These are phyloP conservation scores for Dasyornis broadbenti DNA, from an alignment of 2,113 vertebrate species.

Conservation along the genomic window DNA sequence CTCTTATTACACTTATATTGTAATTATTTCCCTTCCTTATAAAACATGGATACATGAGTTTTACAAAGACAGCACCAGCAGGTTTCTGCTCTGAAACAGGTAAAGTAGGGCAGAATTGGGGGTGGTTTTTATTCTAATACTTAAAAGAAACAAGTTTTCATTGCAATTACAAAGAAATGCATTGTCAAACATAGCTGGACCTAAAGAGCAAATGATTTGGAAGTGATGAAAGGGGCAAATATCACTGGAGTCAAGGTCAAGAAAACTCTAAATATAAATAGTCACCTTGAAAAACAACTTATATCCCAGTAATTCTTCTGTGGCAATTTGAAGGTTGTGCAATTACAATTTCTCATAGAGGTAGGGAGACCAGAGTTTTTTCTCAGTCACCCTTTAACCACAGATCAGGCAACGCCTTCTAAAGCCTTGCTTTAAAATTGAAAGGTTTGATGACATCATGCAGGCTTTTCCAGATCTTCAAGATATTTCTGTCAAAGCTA, in stretches of 20 bases:
- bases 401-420: background rate
- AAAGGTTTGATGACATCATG: background rate
- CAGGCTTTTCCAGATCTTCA: background rate
- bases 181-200: background rate
- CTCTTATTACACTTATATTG: background rate
- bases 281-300: background rate
- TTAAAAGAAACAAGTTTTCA: background rate
- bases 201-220: background rate
- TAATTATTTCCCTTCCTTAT: background rate
- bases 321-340: background rate
- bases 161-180: background rate
- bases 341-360: background rate
- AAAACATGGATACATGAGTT: background rate
- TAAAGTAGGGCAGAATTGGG: background rate
- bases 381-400: background rate
- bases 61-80: background rate
- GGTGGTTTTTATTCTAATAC: background rate
- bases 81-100: background rate
- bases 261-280: background rate
- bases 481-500: background rate
- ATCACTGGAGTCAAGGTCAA: background rate
- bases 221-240: background rate
- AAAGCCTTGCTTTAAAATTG: background rate
- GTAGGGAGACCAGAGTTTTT: background rate
- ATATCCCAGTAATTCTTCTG: background rate